Evolutionary conservation across 53 echinoderm and acorn worm genomes (phyloP), one percentile per base, ranked within the genome.

Genomic region (Paelopatides confundens): DNA sequence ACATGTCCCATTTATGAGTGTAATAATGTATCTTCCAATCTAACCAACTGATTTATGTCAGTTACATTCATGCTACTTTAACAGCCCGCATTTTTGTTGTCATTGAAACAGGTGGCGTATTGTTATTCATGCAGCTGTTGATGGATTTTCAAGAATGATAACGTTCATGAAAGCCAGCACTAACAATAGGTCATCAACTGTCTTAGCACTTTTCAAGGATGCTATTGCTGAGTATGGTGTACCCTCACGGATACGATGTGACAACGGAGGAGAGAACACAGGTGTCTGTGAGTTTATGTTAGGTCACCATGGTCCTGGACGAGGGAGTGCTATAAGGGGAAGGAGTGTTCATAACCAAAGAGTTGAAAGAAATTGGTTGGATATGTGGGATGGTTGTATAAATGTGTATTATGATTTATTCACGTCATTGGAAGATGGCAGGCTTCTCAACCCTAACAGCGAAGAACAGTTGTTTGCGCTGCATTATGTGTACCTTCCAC

Each of bases 41-140:
- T n/a, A n/a, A n/a, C n/a, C n/a, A n/a, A n/a, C n/a, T n/a, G n/a
- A n/a, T n/a, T n/a, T n/a, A n/a, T n/a, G n/a, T n/a, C n/a, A n/a
- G n/a, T n/a, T n/a, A n/a, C n/a, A n/a, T n/a, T n/a, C n/a, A n/a
- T n/a, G n/a, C n/a, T n/a, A n/a, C n/a, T n/a, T n/a, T n/a, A n/a
- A n/a, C n/a, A n/a, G n/a, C n/a, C n/a, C n/a, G n/a, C n/a, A n/a
- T n/a, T n/a, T n/a, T n/a, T n/a, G n/a, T n/a, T n/a, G n/a, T n/a
- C n/a, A n/a, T n/a, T n/a, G n/a, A n/a, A n/a, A n/a, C 70, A 91
- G 92, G 66, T 91, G 92, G 87, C 30, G 78, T n/a, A 82, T 91
- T 35, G 74, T 71, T 18, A 37, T 71, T 3, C 74, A 71, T 71
- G 74, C 36, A 34, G 74, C 2, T 33, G 27, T 71, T 2, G 74